Percentiles rank a stretch among this genome's conserved stretches.
phyloP scores from a whole-genome alignment of 2,113 vertebrate genomes.

The Corythornis madagascariensis region DNA sequence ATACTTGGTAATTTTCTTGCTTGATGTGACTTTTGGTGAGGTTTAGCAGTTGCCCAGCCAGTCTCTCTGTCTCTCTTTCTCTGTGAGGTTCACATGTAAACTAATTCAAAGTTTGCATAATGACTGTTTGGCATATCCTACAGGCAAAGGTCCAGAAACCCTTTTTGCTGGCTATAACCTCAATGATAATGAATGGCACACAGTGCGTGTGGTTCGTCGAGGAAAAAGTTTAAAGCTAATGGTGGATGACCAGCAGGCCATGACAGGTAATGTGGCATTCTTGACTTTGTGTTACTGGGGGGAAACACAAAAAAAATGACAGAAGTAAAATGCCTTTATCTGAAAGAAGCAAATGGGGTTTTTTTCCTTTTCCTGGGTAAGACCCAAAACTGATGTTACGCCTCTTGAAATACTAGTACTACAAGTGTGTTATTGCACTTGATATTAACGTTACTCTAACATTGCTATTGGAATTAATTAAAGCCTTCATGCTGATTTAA shows the following conservation, averaged over 20 bases:
- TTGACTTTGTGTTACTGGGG: not conserved
- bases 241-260: conserved; percentile 92
- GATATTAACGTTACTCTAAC: not conserved
- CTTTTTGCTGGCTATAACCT: conserved; percentile 99
- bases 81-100: conserved; percentile 78
- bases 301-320: not conserved
- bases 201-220: conserved; percentile 95
- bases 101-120: conserved; percentile 82
- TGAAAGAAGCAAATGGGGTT: not conserved
- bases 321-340: not conserved
- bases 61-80: conserved; percentile 58
- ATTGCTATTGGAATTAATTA: not conserved
- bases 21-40: conserved; percentile 66
- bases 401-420: not conserved
- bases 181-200: conserved; percentile 99
- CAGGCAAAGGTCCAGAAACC: conserved; percentile 99
- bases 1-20: conserved; percentile 61
- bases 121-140: conserved; percentile 93
- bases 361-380: not conserved
- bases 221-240: conserved; percentile 96
- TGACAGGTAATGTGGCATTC: conserved; percentile 79
- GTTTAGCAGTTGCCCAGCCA: conserved; percentile 71
- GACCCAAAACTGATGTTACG: not conserved
- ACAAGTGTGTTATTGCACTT: not conserved
- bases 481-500: not conserved